Evolutionary conservation across 2,113 vertebrate genomes (phyloP), one percentile per base, ranked within the genome.

Genomic region (Sula dactylatra): DNA sequence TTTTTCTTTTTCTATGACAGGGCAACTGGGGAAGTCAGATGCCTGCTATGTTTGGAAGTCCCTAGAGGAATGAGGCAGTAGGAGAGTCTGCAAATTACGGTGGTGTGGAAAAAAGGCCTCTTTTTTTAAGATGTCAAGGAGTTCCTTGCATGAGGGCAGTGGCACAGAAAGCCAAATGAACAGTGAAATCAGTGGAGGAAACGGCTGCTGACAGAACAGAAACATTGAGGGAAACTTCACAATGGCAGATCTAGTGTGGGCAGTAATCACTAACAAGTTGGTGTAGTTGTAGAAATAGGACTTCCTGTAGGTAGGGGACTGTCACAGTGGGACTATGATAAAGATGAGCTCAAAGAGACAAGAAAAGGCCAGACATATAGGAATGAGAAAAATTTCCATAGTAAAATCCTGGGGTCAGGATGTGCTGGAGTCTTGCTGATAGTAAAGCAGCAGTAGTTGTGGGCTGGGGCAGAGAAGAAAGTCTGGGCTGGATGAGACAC

Each of bases 341-440:
- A 95, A 96, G 91, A 90, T 85, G 87, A 97, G 89, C 95, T 93
- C 90, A 94, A 93, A 94, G 87, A 91, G 89, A 89, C 89, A 71
- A 84, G 66, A 88, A 87, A 94, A 95, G 16, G 17, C 84, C 95
- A 96, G 96, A 93, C 84, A 19, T 86, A 69, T 12, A 94, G 91
- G 93, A 96, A 96, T 96, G 96, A 93, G 94, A 96, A 96, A 96
- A 96, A 95, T 96, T 93, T 96, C 96, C 94, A 95, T 97, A 95
- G 93, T 96, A 96, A 96, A 96, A 97, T 97, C 91, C 93, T 94
- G 83, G 90, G 94, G 92, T 96, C 94, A 97, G 93, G 94, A 96
- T 96, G 96, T 96, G 93, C 91, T 91, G 86, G 95, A 96, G 90
- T 91, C 94, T 96, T 96, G 93, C 93, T 96, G 95, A 89, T 91